These are phyloP conservation scores for Miltochrista miniata DNA, from an alignment of 2,888 invertebrate species.

Conservation along the genomic window DNA sequence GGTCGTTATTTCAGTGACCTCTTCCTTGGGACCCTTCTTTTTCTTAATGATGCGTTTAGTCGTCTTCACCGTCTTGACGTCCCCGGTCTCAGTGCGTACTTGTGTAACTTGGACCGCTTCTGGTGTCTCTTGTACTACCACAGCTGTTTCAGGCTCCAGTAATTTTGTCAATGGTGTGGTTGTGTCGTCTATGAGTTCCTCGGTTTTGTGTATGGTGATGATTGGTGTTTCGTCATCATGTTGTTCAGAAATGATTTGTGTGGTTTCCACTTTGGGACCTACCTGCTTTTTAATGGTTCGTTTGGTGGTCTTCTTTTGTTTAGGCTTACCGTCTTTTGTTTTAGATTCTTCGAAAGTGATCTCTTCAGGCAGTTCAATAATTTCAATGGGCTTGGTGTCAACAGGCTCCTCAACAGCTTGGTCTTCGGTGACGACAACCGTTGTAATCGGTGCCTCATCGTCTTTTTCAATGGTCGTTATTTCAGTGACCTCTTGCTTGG, in stretches of 20 bases:
- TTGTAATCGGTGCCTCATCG: slow-evolving; percentile 6
- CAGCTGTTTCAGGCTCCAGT: not conserved
- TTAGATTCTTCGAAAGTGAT: slow-evolving; percentile 1
- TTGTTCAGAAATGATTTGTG: slow-evolving; percentile 3
- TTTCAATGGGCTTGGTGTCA: not conserved
- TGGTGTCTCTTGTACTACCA: slow-evolving; percentile 10
- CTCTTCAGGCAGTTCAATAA: slow-evolving; percentile 5
- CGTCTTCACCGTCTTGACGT: slow-evolving; percentile 39
- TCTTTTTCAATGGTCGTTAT: slow-evolving; percentile 13
- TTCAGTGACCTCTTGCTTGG: slow-evolving; percentile 51
- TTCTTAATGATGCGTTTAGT: slow-evolving; percentile 52
- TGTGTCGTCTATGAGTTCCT: not conserved
- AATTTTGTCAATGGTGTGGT: not conserved
- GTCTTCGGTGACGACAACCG: slow-evolving; percentile 21
- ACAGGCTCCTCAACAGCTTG: not conserved
- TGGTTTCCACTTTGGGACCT: not conserved
- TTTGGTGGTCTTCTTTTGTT: slow-evolving; percentile 42
- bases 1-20: slow-evolving; percentile 14
- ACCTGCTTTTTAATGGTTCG: slow-evolving; percentile 18
- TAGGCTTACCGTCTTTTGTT: slow-evolving; percentile 30
- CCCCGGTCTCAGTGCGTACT: slow-evolving; percentile 25
- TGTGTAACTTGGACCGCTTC: slow-evolving; percentile 14
- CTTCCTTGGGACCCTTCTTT: slow-evolving; percentile 40
- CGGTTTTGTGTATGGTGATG: not conserved
- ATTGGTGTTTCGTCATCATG: not conserved